A percentile compares a stretch with the other conserved stretches of the same genome.
Evolutionary conservation across 92 coral and sea anemone species (phyloP).

Genomic region (Muricea muricata): DNA sequence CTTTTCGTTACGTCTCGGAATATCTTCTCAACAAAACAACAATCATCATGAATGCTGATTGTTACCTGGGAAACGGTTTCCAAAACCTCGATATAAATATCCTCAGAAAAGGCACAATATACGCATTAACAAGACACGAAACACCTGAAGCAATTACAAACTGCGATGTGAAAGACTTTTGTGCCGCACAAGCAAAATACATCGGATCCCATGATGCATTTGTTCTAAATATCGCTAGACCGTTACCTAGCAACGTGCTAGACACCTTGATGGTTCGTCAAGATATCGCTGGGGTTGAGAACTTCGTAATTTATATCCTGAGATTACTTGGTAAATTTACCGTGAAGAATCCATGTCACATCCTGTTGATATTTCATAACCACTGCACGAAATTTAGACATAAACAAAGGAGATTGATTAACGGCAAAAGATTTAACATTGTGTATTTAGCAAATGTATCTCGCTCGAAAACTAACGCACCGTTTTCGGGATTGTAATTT

Average conservation of each 20-base stretch:
- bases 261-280: constrained; percentile 71
- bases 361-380: constrained; percentile 75
- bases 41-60: constrained; percentile 83
- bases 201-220: constrained; percentile 97
- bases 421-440: constrained; percentile 22
- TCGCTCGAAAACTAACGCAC: constrained; percentile 37
- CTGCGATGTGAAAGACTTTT: constrained; percentile 74
- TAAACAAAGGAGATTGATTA: neutral
- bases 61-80: constrained; percentile 84
- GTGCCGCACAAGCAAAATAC: constrained; percentile 76
- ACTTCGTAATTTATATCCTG: constrained; percentile 67
- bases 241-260: constrained; percentile 63
- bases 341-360: constrained; percentile 81
- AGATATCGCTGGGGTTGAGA: constrained; percentile 77
- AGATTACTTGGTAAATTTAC: constrained; percentile 65
- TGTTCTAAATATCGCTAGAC: constrained; percentile 64
- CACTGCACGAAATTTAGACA: constrained; percentile 73
- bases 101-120: constrained; percentile 62
- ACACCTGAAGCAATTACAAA: constrained; percentile 44
- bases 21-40: constrained; percentile 63
- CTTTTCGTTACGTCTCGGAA: constrained; percentile 75
- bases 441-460: constrained; percentile 8
- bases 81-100: constrained; percentile 60
- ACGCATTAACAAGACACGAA: constrained; percentile 90
- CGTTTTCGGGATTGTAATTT: constrained; percentile 43